Evolutionary conservation across 1,140 invertebrate genomes (phyloP).

Genomic region (Drosophila pectinifera): DNA sequence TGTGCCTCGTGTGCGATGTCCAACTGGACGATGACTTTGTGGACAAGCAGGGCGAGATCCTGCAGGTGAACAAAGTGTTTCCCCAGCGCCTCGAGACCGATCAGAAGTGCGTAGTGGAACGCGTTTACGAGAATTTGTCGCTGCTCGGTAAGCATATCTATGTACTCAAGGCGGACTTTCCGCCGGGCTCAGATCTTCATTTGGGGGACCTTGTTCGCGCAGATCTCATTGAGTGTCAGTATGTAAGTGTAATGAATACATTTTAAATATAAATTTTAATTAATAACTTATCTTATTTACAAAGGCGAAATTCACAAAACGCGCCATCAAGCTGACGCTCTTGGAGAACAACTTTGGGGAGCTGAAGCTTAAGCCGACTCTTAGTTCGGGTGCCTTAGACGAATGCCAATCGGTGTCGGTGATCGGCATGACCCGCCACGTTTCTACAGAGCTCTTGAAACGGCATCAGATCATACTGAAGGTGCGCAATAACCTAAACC

Average conservation of each 20-base stretch:
- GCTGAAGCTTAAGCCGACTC: not conserved
- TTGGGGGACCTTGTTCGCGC: constrained; percentile 64
- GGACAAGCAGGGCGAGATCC: constrained; percentile 71
- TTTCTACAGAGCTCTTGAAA: constrained; percentile 81
- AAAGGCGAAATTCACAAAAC: constrained; percentile 56
- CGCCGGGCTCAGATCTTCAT: constrained; percentile 27
- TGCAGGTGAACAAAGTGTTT: constrained; percentile 58
- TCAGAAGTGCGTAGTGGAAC: constrained; percentile 52
- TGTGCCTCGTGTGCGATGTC: constrained; percentile 64
- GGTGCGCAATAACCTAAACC: constrained; percentile 82
- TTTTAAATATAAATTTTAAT: not conserved
- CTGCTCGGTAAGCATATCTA: constrained; percentile 45
- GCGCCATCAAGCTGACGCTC: constrained; percentile 62
- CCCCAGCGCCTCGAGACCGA: constrained; percentile 48
- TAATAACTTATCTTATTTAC: too few species aligned
- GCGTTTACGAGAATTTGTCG: constrained; percentile 42
- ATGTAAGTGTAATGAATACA: constrained; percentile 40
- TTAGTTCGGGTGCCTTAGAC: not conserved
- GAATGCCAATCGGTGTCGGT: constrained; percentile 84
- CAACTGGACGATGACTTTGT: constrained; percentile 64
- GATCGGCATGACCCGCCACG: constrained; percentile 77
- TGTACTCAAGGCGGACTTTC: constrained; percentile 57
- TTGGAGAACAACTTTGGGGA: constrained; percentile 62
- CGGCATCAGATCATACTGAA: constrained; percentile 68
- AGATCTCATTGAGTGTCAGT: constrained; percentile 73